Evolutionary conservation across 2,797 vertebrate species (phyloP).

Genomic region (Eulemur albifrons): DNA sequence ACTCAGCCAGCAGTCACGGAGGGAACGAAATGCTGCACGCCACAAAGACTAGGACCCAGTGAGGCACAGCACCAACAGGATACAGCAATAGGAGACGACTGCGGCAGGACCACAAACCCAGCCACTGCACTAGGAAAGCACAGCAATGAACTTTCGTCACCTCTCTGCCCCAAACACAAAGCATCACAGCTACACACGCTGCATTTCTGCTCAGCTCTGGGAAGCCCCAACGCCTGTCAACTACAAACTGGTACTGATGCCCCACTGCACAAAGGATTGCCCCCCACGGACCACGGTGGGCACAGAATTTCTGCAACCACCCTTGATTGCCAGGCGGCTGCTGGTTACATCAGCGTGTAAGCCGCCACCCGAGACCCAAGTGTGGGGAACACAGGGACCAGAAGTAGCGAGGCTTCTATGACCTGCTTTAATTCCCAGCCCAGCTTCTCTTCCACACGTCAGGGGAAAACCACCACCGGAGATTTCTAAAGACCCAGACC

Average conservation of each 20-base stretch:
- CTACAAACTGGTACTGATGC: background rate
- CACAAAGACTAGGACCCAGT: background rate
- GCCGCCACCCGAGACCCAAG: background rate
- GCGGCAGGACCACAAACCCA: background rate
- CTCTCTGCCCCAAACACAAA: background rate
- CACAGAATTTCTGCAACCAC: background rate
- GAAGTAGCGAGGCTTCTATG: background rate
- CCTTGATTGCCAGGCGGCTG: background rate
- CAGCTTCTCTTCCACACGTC: background rate
- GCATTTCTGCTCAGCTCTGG: background rate
- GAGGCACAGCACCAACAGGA: background rate
- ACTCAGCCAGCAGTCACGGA: background rate
- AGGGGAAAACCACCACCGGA: background rate
- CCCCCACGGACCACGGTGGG: fast-evolving
- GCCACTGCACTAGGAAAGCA: background rate
- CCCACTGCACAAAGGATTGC: background rate
- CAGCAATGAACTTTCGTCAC: background rate
- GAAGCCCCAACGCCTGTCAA: background rate
- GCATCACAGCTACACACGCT: background rate
- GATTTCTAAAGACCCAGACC: background rate
- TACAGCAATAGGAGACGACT: background rate
- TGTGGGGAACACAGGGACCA: background rate
- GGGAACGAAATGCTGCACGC: fast-evolving
- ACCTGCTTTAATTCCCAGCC: background rate
- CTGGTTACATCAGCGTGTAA: background rate